Evolutionary conservation across 2,113 vertebrate genomes (phyloP), one percentile per base, ranked within the genome.

Genomic region (Phalacrocorax brasilianus): DNA sequence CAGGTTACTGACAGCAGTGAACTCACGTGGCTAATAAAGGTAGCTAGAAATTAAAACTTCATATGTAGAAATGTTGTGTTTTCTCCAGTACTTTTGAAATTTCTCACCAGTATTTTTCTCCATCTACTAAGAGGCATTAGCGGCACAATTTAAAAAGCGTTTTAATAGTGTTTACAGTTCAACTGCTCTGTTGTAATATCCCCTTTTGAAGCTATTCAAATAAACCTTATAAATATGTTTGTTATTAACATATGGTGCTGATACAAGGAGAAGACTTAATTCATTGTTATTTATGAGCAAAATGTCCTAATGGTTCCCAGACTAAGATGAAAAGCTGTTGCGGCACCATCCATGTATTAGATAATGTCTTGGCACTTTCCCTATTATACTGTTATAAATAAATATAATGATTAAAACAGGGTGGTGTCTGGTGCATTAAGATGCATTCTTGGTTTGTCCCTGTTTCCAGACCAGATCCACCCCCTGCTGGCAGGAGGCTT

Each of bases 291-390:
- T 98, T 96, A 97, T 97, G 95, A 98, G 96, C 88, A 98, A 97
- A 97, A 97, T 89, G 71, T 94, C 88, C 89, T 98, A 98, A 98
- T 98, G 76, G 92, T 97, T 98, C 97, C 97, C 98, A 98, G 97
- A 97, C 97, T 93, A 92, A 97, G 90, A 97, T 96, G 95, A 98
- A 98, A 98, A 97, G 85, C 84, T 92, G 28, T 45, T 82, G 83
- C 0, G 40, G 82, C 85, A 97, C 96, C 95, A 91, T 96, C 80
- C 62, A n/a, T 87, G 85, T 94, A 97, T 98, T 98, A 98, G 97
- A 97, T 98, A 97, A 98, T 97, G 97, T 97, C 97, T 98, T 98
- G 97, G 98, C 97, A 98, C 90, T 68, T 95, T 97, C 93, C 72
- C 94, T 58, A 72, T 78, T 97, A 74, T 90, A 85, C 93, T 97